phyloP scores from a whole-genome alignment of 2,888 invertebrate species.

The Lypha dubia region DNA sequence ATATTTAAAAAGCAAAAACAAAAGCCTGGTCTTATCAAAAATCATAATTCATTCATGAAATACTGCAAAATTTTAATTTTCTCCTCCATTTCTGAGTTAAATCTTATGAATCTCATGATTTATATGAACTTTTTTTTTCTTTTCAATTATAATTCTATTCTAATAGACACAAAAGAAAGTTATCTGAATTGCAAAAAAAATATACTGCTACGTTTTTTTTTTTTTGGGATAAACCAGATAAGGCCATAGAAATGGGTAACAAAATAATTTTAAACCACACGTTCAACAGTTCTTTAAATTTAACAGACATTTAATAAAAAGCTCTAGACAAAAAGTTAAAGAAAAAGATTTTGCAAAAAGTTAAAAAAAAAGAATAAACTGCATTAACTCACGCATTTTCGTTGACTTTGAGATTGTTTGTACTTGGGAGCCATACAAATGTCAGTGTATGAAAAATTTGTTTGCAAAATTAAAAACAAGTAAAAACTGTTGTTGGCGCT shows the following conservation, averaged over 20 bases:
- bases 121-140: not conserved
- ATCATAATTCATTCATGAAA: not conserved
- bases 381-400: conserved; percentile 63
- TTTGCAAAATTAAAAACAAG: not conserved
- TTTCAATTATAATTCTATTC: not conserved
- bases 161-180: not conserved
- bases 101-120: conserved; percentile 7
- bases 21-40: conserved; percentile 1
- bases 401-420: conserved; percentile 31
- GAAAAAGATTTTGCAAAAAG: conserved; percentile 26
- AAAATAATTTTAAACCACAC: conserved; percentile 39
- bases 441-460: conserved; percentile 14
- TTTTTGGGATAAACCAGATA: conserved; percentile 24
- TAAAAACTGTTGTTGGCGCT: conserved; percentile 22
- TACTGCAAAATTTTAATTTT: not conserved
- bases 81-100: not conserved
- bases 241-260: conserved; percentile 24
- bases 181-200: not conserved
- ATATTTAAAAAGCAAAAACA: conserved; percentile 1
- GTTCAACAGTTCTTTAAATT: conserved; percentile 21
- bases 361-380: conserved; percentile 28
- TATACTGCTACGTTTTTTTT: not conserved
- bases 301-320: conserved; percentile 1
- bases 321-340: not conserved
- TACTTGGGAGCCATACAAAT: conserved; percentile 34